A percentile compares a stretch with the other conserved stretches of the same genome.
phyloP scores from a whole-genome alignment of 2,113 vertebrate species.

The Rhynchomys soricoides region DNA sequence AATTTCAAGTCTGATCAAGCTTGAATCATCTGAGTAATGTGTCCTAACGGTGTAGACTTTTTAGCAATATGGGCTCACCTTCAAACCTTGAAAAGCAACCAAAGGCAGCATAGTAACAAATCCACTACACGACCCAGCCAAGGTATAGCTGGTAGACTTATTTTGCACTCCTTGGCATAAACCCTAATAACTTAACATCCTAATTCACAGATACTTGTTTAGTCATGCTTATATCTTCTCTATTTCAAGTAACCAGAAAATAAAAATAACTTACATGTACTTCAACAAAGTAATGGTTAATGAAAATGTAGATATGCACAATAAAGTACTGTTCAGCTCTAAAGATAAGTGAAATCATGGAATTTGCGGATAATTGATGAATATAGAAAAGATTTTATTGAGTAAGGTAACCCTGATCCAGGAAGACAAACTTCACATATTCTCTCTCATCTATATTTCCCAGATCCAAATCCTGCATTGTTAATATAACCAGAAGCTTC shows the following conservation, averaged over 20 bases:
- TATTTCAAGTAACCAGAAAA: background rate
- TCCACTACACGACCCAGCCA: background rate
- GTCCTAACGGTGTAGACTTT: background rate
- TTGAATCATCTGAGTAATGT: background rate
- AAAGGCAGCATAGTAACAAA: background rate
- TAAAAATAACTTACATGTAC: background rate
- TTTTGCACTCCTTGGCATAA: background rate
- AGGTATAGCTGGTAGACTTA: background rate
- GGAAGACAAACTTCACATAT: background rate
- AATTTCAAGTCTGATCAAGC: background rate
- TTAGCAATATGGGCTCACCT: background rate
- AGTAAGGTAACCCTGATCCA: background rate
- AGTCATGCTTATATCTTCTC: background rate
- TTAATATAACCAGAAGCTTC: background rate
- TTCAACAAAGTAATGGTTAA: background rate
- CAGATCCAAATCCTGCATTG: background rate
- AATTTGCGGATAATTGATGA: background rate
- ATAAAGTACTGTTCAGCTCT: background rate
- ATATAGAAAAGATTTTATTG: background rate
- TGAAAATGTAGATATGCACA: background rate
- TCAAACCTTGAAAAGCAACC: background rate
- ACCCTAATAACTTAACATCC: background rate
- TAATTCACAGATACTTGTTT: background rate
- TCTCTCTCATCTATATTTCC: background rate
- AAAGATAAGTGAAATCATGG: background rate